A percentile compares a stretch with the other conserved stretches of the same genome.
Evolutionary conservation across 2,113 vertebrate species (phyloP).

Genomic region (Eulacestoma nigropectus): DNA sequence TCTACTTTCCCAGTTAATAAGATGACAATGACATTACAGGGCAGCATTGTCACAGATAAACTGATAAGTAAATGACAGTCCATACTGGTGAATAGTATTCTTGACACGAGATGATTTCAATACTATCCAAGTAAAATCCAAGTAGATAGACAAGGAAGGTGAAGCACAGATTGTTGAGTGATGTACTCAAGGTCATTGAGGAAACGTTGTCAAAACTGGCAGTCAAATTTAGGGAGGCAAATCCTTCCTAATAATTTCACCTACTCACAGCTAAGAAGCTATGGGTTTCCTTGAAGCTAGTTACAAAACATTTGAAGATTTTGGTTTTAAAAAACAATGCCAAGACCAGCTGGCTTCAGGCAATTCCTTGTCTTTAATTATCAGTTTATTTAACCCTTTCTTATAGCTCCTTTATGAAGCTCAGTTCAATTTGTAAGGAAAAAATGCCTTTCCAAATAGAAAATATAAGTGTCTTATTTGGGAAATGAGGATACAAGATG

Average conservation of each 20-base stretch:
- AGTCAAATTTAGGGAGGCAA: neutral
- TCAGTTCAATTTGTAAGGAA: neutral
- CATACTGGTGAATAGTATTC: neutral
- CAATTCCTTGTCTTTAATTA: neutral
- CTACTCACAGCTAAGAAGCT: neutral
- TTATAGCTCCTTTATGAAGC: neutral
- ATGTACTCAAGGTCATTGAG: slow-evolving; percentile 6
- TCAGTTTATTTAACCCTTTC: neutral
- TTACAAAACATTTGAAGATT: neutral
- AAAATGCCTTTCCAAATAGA: neutral
- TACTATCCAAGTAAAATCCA: neutral
- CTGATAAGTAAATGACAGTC: slow-evolving; percentile 19
- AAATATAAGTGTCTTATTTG: neutral
- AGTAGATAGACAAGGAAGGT: neutral
- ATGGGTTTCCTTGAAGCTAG: neutral
- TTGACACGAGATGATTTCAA: neutral
- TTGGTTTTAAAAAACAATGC: neutral
- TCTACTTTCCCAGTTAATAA: neutral
- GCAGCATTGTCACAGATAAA: slow-evolving; percentile 29
- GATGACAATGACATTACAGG: slow-evolving; percentile 5
- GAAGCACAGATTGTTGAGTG: neutral
- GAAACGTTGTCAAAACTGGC: neutral
- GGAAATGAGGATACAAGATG: neutral
- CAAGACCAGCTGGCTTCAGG: neutral
- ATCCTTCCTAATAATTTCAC: neutral